A percentile compares a stretch with the other conserved stretches of the same genome.
Evolutionary conservation across 2,797 vertebrate species (phyloP).

Genomic region (Adrianichthys oophorus): DNA sequence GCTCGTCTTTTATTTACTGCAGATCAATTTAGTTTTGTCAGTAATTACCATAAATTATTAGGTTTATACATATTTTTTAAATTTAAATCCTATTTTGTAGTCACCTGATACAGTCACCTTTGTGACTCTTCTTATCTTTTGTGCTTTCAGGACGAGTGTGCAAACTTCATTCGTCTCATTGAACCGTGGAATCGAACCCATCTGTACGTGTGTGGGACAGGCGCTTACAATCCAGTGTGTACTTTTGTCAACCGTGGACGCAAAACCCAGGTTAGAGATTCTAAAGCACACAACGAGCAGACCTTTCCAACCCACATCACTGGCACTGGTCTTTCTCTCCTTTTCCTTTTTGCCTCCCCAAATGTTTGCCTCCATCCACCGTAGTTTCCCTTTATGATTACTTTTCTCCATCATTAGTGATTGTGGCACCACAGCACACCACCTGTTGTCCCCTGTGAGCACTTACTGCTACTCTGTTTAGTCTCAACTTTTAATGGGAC

Average conservation of each 20-base stretch:
- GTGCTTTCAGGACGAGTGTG: constrained; percentile 88
- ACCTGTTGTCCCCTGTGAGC: constrained; percentile 71
- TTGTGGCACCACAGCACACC: constrained; percentile 43
- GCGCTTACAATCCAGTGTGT: constrained; percentile 97
- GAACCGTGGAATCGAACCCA: constrained; percentile 98
- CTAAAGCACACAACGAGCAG: neutral
- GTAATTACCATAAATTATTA: constrained; percentile 29
- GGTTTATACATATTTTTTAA: neutral
- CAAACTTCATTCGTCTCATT: constrained; percentile 96
- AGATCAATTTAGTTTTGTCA: constrained; percentile 15
- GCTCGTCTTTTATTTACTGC: constrained; percentile 17
- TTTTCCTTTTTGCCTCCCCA: constrained; percentile 9
- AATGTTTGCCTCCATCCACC: constrained; percentile 28
- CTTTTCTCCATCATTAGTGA: constrained; percentile 49
- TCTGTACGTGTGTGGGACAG: constrained; percentile 94
- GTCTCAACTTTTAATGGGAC: constrained; percentile 73
- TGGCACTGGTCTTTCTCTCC: constrained; percentile 12
- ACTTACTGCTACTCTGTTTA: constrained; percentile 70
- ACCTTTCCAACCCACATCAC: constrained; percentile 26
- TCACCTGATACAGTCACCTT: constrained; percentile 32
- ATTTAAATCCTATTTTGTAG: neutral
- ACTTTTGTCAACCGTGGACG: constrained; percentile 93
- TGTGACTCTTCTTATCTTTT: constrained; percentile 10
- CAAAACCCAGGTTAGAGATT: constrained; percentile 87
- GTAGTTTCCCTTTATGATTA: constrained; percentile 34